Evolutionary conservation across 2,797 vertebrate genomes (phyloP).

Genomic region (Pseudomugil gertrudae): DNA sequence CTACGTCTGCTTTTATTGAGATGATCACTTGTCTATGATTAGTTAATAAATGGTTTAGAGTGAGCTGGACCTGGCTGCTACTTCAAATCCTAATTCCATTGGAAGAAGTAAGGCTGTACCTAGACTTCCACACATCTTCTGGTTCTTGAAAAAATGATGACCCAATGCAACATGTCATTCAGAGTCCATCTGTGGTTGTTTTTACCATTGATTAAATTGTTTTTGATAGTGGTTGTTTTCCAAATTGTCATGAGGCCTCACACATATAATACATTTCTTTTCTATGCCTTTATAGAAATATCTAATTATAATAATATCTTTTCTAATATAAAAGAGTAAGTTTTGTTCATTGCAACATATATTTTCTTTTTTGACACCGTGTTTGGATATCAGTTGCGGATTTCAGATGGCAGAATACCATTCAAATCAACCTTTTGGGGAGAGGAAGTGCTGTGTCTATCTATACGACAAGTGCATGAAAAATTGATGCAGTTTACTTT

Average conservation of each 20-base stretch:
- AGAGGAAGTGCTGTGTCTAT: slow-evolving; percentile 37
- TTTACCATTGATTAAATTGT: neutral
- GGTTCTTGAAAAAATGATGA: neutral
- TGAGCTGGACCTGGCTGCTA: neutral
- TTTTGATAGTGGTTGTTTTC: neutral
- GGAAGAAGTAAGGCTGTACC: neutral
- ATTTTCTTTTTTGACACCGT: slow-evolving; percentile 1
- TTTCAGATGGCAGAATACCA: slow-evolving; percentile 27
- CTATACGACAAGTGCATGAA: slow-evolving; percentile 67
- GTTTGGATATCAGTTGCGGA: slow-evolving; percentile 36
- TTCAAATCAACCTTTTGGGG: slow-evolving; percentile 29
- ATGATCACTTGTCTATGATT: neutral
- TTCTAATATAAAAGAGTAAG: neutral
- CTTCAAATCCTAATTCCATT: neutral
- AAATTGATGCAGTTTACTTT: slow-evolving; percentile 74
- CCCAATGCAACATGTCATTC: too few species aligned
- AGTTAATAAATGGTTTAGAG: neutral
- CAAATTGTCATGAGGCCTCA: neutral
- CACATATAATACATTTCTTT: too few species aligned
- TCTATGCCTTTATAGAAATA: too few species aligned
- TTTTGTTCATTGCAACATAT: neutral
- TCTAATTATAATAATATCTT: too few species aligned
- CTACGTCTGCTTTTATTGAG: neutral
- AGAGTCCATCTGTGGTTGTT: neutral
- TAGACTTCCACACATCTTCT: neutral